Evolutionary conservation across 2,113 vertebrate species (phyloP).

Genomic region (Caloenas nicobarica): DNA sequence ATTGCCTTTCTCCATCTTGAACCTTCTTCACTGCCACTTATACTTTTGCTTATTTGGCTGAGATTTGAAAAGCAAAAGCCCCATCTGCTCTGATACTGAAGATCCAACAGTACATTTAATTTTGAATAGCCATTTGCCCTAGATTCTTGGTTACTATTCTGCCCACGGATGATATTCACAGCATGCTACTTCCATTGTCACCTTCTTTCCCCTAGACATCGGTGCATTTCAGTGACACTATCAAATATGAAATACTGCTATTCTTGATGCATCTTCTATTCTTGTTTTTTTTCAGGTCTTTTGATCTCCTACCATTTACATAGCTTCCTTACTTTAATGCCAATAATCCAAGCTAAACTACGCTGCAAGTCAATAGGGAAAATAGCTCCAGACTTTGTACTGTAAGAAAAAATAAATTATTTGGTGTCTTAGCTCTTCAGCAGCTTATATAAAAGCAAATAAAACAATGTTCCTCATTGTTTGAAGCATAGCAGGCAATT

Average conservation of each 20-base stretch:
- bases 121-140: background rate
- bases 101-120: background rate
- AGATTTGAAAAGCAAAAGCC: background rate
- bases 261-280: background rate
- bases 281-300: background rate
- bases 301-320: background rate
- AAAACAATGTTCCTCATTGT: background rate
- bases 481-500: background rate
- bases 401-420: background rate
- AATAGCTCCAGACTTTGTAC: background rate
- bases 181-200: background rate
- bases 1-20: background rate
- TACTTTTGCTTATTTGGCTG: background rate
- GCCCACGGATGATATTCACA: background rate
- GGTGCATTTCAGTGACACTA: background rate
- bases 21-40: background rate
- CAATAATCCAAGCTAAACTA: background rate
- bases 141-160: background rate
- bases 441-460: slow-evolving; percentile 10
- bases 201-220: background rate
- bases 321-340: background rate
- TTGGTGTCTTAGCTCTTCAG: background rate
- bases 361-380: background rate
- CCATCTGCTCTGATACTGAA: background rate
- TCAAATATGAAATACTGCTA: background rate